Percentiles rank a stretch among this genome's conserved stretches.
phyloP scores from a whole-genome alignment of 1,140 invertebrate species.

The Lordiphosa clarofinis region DNA sequence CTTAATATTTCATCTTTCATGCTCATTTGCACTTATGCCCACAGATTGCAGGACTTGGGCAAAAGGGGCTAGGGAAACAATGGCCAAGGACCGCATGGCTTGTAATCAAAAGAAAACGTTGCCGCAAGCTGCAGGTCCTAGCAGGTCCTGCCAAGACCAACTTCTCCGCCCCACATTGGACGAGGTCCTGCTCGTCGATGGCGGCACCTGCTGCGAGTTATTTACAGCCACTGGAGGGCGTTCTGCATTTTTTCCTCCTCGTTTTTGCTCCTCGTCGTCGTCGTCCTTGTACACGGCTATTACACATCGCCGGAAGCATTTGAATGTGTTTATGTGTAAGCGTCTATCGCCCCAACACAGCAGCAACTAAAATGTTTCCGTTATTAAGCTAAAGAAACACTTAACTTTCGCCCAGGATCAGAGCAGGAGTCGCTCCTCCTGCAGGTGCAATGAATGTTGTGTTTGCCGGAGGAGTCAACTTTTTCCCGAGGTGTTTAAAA shows the following conservation, averaged over 20 bases:
- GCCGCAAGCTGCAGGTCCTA: constrained; percentile 28
- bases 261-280: too few species aligned
- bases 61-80: constrained; percentile 26
- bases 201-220: constrained; percentile 71
- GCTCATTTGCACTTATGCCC: constrained; percentile 65
- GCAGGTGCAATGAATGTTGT: constrained; percentile 40
- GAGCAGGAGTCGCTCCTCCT: neutral
- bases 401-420: constrained; percentile 69
- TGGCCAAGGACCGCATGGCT: constrained; percentile 19
- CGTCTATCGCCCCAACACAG: constrained; percentile 39
- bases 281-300: constrained; percentile 56
- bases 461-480: constrained; percentile 15
- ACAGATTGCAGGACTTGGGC: neutral
- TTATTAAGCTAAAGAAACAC: constrained; percentile 78
- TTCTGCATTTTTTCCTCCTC: constrained; percentile 29
- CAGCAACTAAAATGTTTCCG: constrained; percentile 75
- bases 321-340: constrained; percentile 71
- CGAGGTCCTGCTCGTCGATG: constrained; percentile 22
- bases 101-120: constrained; percentile 65
- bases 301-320: constrained; percentile 71
- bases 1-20: constrained; percentile 77
- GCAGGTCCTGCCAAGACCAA: constrained; percentile 17
- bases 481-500: constrained; percentile 33
- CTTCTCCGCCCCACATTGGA: constrained; percentile 24
- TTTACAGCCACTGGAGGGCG: constrained; percentile 70